These are phyloP conservation scores for Streptopelia turtur DNA, from an alignment of 2,797 vertebrate genomes.

Conservation along the genomic window DNA sequence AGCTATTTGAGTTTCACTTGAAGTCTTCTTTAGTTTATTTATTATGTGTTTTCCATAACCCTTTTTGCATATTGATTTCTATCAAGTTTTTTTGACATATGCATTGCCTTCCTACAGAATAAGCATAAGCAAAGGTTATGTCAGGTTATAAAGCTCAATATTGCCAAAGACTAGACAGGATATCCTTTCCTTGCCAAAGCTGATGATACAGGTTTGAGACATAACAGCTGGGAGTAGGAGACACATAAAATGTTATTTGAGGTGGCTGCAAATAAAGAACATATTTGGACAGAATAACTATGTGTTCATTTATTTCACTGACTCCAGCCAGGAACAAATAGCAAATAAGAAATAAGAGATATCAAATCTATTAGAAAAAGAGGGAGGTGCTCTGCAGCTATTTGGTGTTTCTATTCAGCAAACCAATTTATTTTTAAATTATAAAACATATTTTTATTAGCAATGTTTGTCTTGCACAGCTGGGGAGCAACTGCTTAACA, in stretches of 20 bases:
- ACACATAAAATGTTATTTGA: slow-evolving; percentile 10
- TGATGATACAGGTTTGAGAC: neutral
- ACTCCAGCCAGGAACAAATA: neutral
- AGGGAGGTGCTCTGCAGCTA: neutral
- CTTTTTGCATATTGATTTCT: slow-evolving; percentile 1
- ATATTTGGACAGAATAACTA: neutral
- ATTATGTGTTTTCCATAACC: neutral
- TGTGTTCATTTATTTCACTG: neutral
- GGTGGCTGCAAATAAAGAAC: neutral
- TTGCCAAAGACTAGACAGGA: neutral
- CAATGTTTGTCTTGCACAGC: neutral
- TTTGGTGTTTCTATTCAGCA: neutral
- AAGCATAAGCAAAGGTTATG: neutral
- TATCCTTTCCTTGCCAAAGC: neutral
- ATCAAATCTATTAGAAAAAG: neutral
- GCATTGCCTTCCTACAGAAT: neutral
- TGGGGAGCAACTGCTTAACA: neutral
- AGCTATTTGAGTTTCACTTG: neutral
- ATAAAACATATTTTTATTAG: neutral
- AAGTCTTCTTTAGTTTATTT: neutral
- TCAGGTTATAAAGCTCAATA: neutral
- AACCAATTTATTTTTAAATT: neutral
- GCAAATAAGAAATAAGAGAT: neutral
- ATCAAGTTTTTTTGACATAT: neutral
- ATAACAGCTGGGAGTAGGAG: neutral